phyloP scores from a whole-genome alignment of 2,113 vertebrate genomes.

The Laterallus jamaicensis region DNA sequence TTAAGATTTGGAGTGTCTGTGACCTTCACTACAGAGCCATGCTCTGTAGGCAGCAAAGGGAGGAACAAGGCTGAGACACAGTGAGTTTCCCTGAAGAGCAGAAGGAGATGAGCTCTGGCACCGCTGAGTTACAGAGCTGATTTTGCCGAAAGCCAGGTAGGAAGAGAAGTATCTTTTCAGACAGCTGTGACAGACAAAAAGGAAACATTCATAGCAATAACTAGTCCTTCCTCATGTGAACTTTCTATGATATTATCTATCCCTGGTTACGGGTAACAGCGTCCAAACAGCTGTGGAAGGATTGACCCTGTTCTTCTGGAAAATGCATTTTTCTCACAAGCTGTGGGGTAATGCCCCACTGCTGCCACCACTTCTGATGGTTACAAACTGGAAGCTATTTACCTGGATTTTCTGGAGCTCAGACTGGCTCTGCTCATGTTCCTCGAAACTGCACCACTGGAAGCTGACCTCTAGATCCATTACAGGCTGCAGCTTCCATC shows the following conservation, averaged over 20 bases:
- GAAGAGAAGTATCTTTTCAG: not conserved
- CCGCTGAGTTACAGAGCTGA: not conserved
- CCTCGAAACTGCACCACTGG: not conserved
- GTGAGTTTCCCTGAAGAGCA: not conserved
- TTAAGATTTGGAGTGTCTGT: not conserved
- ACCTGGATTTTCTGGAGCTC: conserved; percentile 5
- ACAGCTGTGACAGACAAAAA: not conserved
- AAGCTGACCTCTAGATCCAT: not conserved
- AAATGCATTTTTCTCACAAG: not conserved
- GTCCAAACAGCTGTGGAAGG: not conserved
- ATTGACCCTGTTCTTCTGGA: not conserved
- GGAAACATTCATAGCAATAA: not conserved
- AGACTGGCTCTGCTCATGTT: not conserved
- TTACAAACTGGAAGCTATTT: not conserved
- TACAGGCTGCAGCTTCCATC: conserved; percentile 4
- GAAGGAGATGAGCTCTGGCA: not conserved
- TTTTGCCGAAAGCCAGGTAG: not conserved
- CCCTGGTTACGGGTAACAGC: not conserved
- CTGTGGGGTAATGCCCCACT: not conserved
- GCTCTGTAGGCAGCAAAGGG: not conserved
- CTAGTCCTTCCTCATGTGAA: not conserved
- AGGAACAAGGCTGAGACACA: not conserved
- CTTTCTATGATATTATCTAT: not conserved
- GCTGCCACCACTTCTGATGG: not conserved
- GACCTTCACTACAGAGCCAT: not conserved